Evolutionary conservation across 2,113 vertebrate genomes (phyloP), one percentile per base, ranked within the genome.

Genomic region (Dipodomys spectabilis): DNA sequence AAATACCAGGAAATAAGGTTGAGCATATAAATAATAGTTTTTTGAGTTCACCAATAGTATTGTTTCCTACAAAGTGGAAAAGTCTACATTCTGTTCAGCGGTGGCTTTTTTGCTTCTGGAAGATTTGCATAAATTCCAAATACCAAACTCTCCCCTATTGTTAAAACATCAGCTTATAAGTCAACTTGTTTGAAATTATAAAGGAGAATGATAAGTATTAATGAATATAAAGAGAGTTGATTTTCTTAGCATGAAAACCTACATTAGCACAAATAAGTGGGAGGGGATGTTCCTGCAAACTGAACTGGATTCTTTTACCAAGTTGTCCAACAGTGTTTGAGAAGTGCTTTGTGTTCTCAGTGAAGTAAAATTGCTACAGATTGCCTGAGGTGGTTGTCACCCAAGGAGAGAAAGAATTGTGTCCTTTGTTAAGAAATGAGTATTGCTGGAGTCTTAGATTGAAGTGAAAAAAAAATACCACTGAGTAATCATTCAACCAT

Each of bases 161-260:
- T 65, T 91, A 92, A 89, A 94, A 69, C 27, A 79, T 64, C 39
- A 67, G 12, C 81, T 79, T 84, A 90, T 75, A 90, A 91, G 39
- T 75, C 32, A 95, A 85, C 12, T 91, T 90, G 22, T 80, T 88
- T 83, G 64, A 91, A 82, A 93, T 39, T 91, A 86, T 92, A 95
- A 82, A 85, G 78, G 35, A 83, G 95, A 95, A 87, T 79, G 69
- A 10, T 89, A 93, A 80, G 23, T 75, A 86, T 7, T 90, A 77
- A 95, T 93, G n/a, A 91, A 32, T 82, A 94, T n/a, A 32, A 83
- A 88, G 13, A 85, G 81, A 2, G 44, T 72, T 92, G 82, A 91
- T 23, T 57, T 4, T 39, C 72, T 67, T 73, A 45, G 5, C 0
- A 0, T 25, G 4, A 13, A 49, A 62, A 86, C 5, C 13, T 57